Conservation (phyloP, 2,113 vertebrate genomes). For the Myotis yumanensis region DNA sequence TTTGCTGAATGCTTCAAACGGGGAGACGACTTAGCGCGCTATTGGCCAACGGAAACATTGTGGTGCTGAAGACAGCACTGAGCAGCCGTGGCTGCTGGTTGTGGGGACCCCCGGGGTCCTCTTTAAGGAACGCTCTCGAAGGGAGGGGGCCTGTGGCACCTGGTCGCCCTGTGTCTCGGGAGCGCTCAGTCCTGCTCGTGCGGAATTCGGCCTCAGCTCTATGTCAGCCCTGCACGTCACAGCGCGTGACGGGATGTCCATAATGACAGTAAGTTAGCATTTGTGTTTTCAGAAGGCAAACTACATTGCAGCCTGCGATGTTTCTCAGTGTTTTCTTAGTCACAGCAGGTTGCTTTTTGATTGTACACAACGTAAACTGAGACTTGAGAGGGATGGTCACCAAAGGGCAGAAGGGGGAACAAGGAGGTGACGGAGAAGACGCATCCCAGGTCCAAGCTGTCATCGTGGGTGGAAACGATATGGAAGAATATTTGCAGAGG, state of each 20-base stretch:
- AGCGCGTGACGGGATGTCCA: fast-evolving
- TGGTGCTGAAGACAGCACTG: too few species aligned
- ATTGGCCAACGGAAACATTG: too few species aligned
- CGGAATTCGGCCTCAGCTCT: background rate
- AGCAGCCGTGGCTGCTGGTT: too few species aligned
- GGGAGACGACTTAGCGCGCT: too few species aligned
- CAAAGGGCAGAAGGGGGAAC: background rate
- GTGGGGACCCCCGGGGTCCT: background rate
- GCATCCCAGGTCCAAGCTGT: background rate
- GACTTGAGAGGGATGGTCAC: background rate
- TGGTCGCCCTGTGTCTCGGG: background rate
- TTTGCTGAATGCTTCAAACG: too few species aligned
- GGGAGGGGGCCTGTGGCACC: background rate
- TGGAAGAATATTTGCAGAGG: background rate
- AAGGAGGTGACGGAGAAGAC: background rate
- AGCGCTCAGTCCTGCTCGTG: fast-evolving
- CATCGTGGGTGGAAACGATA: background rate
- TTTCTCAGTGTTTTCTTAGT: background rate
- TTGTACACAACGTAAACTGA: background rate
- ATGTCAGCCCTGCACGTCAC: fast-evolving
- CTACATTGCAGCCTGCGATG: background rate
- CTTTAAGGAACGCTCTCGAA: background rate
- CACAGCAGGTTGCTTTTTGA: background rate
- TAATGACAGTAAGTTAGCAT: background rate
- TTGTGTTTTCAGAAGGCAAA: background rate